These are phyloP conservation scores for Mormyrops boulengeri DNA, from an alignment of 2,797 vertebrate genomes.

Conservation along the genomic window DNA sequence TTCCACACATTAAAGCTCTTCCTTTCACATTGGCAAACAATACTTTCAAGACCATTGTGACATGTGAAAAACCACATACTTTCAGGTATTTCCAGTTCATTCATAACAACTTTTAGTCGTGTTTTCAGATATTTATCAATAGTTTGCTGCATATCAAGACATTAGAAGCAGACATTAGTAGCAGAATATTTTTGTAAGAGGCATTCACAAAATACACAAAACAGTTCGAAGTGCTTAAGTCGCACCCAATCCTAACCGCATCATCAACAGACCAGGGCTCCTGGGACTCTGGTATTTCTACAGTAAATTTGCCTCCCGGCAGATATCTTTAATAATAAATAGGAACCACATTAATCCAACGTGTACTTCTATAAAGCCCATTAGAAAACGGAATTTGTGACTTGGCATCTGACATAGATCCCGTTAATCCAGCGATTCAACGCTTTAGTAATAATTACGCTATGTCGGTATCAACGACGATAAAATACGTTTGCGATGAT, in stretches of 20 bases:
- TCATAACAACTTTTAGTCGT: not conserved
- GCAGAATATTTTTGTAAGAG: not conserved
- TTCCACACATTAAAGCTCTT: not conserved
- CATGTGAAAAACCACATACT: not conserved
- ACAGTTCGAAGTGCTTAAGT: not conserved
- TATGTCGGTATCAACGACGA: not conserved
- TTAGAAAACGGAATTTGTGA: not conserved
- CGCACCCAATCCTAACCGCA: not conserved
- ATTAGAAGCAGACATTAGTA: not conserved
- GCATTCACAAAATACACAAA: not conserved
- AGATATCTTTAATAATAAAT: not conserved
- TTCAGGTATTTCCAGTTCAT: not conserved
- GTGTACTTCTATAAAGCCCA: not conserved
- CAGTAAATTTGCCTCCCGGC: not conserved
- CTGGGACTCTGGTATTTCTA: slow-evolving; percentile 56
- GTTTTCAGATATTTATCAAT: not conserved
- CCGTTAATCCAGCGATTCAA: not conserved
- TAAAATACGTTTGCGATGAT: not conserved
- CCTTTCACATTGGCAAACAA: not conserved
- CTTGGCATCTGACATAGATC: not conserved
- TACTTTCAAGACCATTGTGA: not conserved
- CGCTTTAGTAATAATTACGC: not conserved
- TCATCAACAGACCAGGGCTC: not conserved
- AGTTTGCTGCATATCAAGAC: not conserved
- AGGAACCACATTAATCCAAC: not conserved